Percentiles rank a stretch among this genome's conserved stretches.
Conservation (phyloP, 2,888 invertebrate species). For the Ethmia dodecea region DNA sequence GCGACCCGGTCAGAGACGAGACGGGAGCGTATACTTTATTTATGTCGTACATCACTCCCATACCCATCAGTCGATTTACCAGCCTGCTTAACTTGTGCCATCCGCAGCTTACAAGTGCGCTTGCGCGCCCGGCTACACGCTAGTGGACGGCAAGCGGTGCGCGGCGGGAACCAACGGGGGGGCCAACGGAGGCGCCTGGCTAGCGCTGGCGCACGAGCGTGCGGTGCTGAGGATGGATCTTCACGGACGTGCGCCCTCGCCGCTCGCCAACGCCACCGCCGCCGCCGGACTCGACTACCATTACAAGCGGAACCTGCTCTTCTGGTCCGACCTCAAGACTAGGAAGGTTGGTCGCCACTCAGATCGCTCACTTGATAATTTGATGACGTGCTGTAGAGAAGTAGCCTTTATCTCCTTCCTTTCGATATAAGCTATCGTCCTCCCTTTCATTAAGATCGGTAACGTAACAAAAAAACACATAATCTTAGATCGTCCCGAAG, state of each 20-base stretch:
- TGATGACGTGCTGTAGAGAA: too few species aligned
- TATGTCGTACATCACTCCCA: too few species aligned
- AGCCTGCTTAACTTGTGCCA: not conserved
- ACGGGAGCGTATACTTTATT: too few species aligned
- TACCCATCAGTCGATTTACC: not conserved
- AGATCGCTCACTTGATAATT: not conserved
- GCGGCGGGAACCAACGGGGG: conserved; percentile 55
- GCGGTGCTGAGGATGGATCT: conserved; percentile 84
- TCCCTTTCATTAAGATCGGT: too few species aligned
- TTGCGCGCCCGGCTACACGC: conserved; percentile 87
- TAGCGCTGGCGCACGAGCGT: conserved; percentile 84
- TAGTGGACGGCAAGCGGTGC: conserved; percentile 77
- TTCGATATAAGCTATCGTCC: too few species aligned
- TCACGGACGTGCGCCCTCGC: conserved; percentile 79
- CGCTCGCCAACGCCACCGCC: conserved; percentile 88
- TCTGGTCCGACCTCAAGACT: conserved; percentile 94
- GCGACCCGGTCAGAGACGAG: too few species aligned
- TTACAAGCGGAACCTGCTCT: conserved; percentile 84
- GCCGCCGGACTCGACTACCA: conserved; percentile 93
- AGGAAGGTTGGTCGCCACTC: conserved; percentile 78
- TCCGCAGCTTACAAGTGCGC: conserved; percentile 84
- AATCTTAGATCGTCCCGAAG: too few species aligned
- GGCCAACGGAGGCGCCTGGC: conserved; percentile 77
- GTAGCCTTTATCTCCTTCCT: too few species aligned
- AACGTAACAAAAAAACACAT: too few species aligned